Base-by-base conservation (phyloP, 2,797 vertebrate genomes). In the Capromys pilorides region DNA sequence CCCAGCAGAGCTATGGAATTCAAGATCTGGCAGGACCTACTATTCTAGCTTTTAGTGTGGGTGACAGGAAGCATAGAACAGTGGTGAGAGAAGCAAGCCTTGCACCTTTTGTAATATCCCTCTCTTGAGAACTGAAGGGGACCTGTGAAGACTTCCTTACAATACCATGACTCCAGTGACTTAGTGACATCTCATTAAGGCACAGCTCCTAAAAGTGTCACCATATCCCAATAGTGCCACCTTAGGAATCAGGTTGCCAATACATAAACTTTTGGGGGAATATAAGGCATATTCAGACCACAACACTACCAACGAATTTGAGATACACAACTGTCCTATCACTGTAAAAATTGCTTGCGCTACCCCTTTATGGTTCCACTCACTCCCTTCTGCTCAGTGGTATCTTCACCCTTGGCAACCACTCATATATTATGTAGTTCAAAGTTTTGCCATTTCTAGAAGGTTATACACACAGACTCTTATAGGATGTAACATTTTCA, bases 401-500 rank as follows among this genome's bases (percentile, higher is more conserved):
- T 22, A 49, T 7, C n/a, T 66, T 96, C 66, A 80, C 33, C 45
- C 36, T 91, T 88, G 16, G 39, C 36, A 93, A 59, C 36, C 62
- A 94, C 36, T 71, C n/a, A 59, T 59, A 12, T 39, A 3, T 90
- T 83, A 71, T 87, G 45, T 49, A 71, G 61, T 6, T 78, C 57
- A 73, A n/a, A 57, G 83, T 66, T 79, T 84, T 75, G 66, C 45
- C 54, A 71, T 78, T 92, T 92, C 31, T 57, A 81, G n/a, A 82
- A 81, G 26, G 66, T 86, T 81, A 41, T 80, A 51, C 51, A 41
- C 67, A 86, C 61, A 39, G 6, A 66, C 62, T 77, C 31, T 66
- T 45, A 87, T 21, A 49, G 14, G 67, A 88, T 83, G n/a, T 77
- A 88, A 78, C 41, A 84, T 73, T 88, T 62, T 95, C 61, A 66